Evolutionary conservation across 2,797 vertebrate genomes (phyloP).

Genomic region (Spondyliosoma cantharus): DNA sequence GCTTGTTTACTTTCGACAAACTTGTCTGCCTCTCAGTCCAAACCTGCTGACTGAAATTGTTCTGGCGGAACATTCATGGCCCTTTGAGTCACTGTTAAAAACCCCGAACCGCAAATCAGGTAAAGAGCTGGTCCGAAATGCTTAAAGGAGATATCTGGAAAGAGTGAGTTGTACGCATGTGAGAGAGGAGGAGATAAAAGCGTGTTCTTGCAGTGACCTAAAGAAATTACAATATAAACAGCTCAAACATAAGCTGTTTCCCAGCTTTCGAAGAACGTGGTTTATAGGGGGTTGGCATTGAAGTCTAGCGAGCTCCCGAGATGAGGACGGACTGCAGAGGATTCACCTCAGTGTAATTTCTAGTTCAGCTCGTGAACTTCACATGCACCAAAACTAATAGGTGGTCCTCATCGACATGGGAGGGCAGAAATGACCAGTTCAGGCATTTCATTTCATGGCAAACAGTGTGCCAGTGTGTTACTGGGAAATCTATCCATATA

Average conservation of each 20-base stretch:
- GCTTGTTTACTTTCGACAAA: conserved; percentile 1
- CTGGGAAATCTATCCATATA: conserved; percentile 9
- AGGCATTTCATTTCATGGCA: conserved; percentile 10
- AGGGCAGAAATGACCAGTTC: conserved; percentile 3
- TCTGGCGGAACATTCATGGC: conserved; percentile 8
- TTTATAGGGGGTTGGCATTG: neutral
- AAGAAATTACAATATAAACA: conserved; percentile 26
- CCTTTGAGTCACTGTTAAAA: conserved; percentile 16
- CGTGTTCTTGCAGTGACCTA: conserved; percentile 21
- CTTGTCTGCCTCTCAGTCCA: conserved; percentile 9
- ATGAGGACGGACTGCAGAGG: neutral
- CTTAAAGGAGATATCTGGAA: conserved; percentile 40
- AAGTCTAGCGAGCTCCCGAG: neutral
- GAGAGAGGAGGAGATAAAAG: conserved; percentile 11
- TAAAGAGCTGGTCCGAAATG: conserved; percentile 31
- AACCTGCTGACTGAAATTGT: conserved; percentile 30
- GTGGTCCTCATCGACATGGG: neutral
- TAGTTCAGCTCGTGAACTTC: neutral
- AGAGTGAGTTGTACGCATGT: conserved; percentile 3
- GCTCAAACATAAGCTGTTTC: conserved; percentile 23
- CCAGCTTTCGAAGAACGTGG: neutral
- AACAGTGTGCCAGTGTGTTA: conserved; percentile 9
- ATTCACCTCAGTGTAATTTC: neutral
- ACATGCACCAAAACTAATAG: neutral
- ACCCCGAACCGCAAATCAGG: conserved; percentile 8